Base-by-base conservation (phyloP, 2,797 vertebrate genomes). In the Tachyglossus aculeatus region DNA sequence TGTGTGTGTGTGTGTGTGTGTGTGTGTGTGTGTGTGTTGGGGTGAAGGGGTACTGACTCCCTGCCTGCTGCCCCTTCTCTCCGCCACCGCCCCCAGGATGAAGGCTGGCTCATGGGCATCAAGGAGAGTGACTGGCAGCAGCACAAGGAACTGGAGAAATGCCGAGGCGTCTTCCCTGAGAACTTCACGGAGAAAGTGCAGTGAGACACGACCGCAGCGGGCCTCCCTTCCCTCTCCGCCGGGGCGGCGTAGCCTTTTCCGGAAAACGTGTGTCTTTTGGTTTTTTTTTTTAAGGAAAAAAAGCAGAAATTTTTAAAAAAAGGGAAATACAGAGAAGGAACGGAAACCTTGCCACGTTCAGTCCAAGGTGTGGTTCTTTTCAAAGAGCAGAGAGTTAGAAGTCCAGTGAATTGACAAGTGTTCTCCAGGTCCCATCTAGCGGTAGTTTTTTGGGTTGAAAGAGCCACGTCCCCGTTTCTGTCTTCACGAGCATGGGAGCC, bases 71-170 rank as follows among this genome's bases (percentile, higher is more conserved):
- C 31, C 22, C 40, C 10, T 21, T 11, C 9, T 16, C 9, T 4
- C 12, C 15, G 16, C 1, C n/a, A 34, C 45, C 43, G 8, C 51
- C 19, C 54, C 15, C 70, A 99, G 98, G 98, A 99, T 3, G 97
- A 99, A 1, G 98, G 98, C 74, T 99, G 98, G 98, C 93, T 99
- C 86, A 96, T 98, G 95, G 98, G 97, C 1, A 86, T 98, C 41
- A 97, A 95, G 87, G 92, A 98, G 78, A 85, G 89, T 0, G 95
- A 97, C 71, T 99, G 98, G 97, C 86, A 94, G 65, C 93, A 97
- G 91, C 93, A 85, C 70, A 96, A 96, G 91, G 95, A 94, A 73
- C 90, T 94, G 37, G 88, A 95, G 73, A 82, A 91, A 19, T 76
- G 90, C 84, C 95, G 94, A 88, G 97, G 98, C 1, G 97, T 99